These are phyloP conservation scores for Zhuqinia jingwanae DNA, from an alignment of 2,888 invertebrate species.

Conservation along the genomic window DNA sequence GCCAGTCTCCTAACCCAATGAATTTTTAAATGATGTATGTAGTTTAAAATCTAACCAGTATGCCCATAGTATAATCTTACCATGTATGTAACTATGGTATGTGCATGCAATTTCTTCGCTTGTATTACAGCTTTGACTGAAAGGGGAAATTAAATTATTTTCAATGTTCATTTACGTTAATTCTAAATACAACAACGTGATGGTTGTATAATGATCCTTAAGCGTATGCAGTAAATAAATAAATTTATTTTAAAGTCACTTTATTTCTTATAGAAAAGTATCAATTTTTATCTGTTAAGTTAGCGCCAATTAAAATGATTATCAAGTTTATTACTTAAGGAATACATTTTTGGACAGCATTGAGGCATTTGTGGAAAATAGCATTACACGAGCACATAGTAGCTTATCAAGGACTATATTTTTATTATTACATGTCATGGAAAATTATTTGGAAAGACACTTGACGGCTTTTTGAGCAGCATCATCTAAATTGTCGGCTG, in stretches of 20 bases:
- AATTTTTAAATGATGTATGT: conserved; percentile 53
- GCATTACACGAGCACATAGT: conserved; percentile 1
- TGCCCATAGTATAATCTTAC: no score
- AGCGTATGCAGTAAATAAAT: no score
- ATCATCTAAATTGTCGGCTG: conserved; percentile 93
- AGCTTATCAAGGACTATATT: background rate
- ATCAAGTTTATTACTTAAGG: background rate
- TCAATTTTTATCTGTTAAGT: conserved; percentile 14
- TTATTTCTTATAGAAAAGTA: conserved; percentile 29
- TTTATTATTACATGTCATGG: background rate
- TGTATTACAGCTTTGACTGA: conserved; percentile 40
- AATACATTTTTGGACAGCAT: conserved; percentile 4
- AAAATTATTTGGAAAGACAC: conserved; percentile 77
- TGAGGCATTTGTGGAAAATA: background rate
- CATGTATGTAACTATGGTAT: background rate
- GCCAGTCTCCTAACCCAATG: conserved; percentile 50
- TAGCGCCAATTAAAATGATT: conserved; percentile 41
- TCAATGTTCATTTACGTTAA: conserved; percentile 24
- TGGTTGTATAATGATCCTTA: no score
- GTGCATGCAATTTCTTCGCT: background rate
- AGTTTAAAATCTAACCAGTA: no score
- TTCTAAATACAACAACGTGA: background rate
- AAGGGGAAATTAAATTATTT: conserved; percentile 42
- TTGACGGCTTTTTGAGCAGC: conserved; percentile 94
- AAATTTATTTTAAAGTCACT: background rate